Percentiles rank a stretch among this genome's conserved stretches.
Evolutionary conservation across 2,113 vertebrate species (phyloP).

Genomic region (Eulacestoma nigropectus): DNA sequence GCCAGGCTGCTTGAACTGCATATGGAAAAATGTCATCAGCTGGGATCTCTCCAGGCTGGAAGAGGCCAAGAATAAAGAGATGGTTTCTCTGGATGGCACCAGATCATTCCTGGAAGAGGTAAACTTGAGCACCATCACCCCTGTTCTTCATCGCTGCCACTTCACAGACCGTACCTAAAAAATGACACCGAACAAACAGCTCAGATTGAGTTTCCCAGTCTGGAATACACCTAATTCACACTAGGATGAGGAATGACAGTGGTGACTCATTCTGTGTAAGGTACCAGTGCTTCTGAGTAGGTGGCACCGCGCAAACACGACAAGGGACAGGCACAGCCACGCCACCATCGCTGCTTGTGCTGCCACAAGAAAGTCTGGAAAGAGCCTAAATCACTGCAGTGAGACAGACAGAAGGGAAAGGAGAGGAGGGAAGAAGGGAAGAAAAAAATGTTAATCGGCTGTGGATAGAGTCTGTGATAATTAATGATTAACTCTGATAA

Average conservation of each 20-base stretch:
- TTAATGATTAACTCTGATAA: background rate
- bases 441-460: background rate
- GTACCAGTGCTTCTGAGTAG: background rate
- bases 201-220: background rate
- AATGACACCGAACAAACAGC: background rate
- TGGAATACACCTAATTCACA: background rate
- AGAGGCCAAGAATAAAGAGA: background rate
- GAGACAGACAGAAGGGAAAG: background rate
- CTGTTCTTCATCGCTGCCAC: background rate
- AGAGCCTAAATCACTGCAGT: background rate
- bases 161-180: background rate
- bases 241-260: background rate
- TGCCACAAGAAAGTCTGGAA: background rate
- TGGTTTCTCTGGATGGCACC: background rate
- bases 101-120: background rate
- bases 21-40: background rate
- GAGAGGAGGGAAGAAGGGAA: background rate
- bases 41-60: background rate
- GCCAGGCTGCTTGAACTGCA: background rate
- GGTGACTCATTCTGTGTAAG: background rate
- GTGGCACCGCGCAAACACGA: fast-evolving
- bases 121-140: background rate
- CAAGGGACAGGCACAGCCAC: background rate
- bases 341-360: background rate
- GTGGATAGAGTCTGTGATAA: background rate